Evolutionary conservation across 2,113 vertebrate species (phyloP).

Genomic region (Ciconia maguari): DNA sequence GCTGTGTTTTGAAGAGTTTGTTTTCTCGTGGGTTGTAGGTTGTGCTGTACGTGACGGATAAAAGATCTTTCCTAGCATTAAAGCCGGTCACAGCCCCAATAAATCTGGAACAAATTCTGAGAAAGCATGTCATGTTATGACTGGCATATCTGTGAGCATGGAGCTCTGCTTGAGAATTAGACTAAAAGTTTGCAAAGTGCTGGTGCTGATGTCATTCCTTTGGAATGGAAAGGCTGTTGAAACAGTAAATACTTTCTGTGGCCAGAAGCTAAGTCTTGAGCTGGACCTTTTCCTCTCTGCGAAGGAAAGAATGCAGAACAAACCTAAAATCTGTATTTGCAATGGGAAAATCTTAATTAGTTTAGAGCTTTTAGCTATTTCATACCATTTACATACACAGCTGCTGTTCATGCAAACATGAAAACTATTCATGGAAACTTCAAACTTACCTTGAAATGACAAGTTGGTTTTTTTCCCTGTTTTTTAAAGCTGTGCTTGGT

Average conservation of each 20-base stretch:
- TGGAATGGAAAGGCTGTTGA: slow-evolving; percentile 72
- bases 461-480: neutral
- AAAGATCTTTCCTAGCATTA: slow-evolving; percentile 23
- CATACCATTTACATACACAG: slow-evolving; percentile 59
- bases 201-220: slow-evolving; percentile 66
- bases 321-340: slow-evolving; percentile 70
- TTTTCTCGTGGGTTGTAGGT: neutral
- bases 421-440: slow-evolving; percentile 64
- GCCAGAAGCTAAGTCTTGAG: slow-evolving; percentile 68
- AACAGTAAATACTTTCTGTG: slow-evolving; percentile 70
- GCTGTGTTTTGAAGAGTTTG: neutral
- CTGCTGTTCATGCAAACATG: slow-evolving; percentile 66
- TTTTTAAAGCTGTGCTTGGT: slow-evolving; percentile 21
- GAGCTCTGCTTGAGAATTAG: slow-evolving; percentile 57
- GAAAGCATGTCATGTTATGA: slow-evolving; percentile 60
- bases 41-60: slow-evolving; percentile 47
- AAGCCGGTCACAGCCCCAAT: slow-evolving; percentile 30
- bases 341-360: slow-evolving; percentile 72
- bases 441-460: slow-evolving; percentile 52
- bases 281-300: slow-evolving; percentile 64
- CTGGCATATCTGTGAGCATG: slow-evolving; percentile 54
- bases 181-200: slow-evolving; percentile 39
- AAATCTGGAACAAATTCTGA: slow-evolving; percentile 67
- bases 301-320: slow-evolving; percentile 70
- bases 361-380: slow-evolving; percentile 63